Evolutionary conservation across 2,888 invertebrate genomes (phyloP).

Genomic region (Eulithis testata): DNA sequence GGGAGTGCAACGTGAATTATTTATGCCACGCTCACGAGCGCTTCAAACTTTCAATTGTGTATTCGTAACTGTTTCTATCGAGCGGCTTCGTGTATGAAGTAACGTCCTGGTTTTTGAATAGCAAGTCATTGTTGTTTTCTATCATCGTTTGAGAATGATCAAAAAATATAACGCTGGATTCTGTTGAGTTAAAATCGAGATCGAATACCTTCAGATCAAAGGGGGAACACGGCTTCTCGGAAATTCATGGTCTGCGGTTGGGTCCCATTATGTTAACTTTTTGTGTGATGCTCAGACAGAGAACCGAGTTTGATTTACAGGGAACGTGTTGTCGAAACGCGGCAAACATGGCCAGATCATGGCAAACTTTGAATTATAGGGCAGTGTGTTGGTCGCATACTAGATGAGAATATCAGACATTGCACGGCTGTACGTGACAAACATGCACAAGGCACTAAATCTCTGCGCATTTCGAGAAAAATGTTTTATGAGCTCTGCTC

Average conservation of each 20-base stretch:
- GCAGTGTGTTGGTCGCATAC: conserved; percentile 65
- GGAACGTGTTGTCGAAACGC: conserved; percentile 50
- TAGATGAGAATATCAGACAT: conserved; percentile 67
- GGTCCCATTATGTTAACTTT: conserved; percentile 24
- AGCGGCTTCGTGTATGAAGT: conserved; percentile 23
- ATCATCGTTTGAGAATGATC: not conserved
- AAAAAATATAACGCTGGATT: not conserved
- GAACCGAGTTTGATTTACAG: conserved; percentile 56
- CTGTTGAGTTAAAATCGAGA: not conserved
- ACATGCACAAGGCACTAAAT: conserved; percentile 62
- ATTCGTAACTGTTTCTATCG: conserved; percentile 42
- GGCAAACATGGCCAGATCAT: conserved; percentile 62
- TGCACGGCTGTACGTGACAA: conserved; percentile 66
- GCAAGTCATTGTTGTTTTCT: conserved; percentile 18
- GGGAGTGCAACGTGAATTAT: conserved; percentile 56
- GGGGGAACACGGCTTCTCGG: conserved; percentile 11
- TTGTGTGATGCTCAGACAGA: conserved; percentile 34
- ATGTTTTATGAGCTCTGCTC: conserved; percentile 43
- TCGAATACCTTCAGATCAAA: conserved; percentile 5
- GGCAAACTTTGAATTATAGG: conserved; percentile 64
- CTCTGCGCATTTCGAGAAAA: conserved; percentile 54
- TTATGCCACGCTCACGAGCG: conserved; percentile 47
- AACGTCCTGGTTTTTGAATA: conserved; percentile 20
- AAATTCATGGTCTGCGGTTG: conserved; percentile 14
- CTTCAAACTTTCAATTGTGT: conserved; percentile 53